phyloP scores from a whole-genome alignment of 2,888 invertebrate genomes.

The Nudaria mundana region DNA sequence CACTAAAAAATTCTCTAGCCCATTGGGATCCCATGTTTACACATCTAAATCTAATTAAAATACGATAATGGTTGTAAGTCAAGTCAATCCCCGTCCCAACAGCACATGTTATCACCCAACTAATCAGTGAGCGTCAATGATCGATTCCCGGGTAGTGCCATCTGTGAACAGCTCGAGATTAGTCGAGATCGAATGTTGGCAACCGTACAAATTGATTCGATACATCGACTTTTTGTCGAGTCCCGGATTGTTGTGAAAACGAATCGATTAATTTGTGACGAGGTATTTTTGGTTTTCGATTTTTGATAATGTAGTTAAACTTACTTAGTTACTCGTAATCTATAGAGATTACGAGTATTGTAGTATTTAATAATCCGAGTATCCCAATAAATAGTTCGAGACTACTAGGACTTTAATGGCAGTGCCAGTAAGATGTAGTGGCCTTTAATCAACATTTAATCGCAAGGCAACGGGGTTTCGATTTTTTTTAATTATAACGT shows the following conservation, averaged over 20 bases:
- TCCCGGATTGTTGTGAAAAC: slow-evolving; percentile 40
- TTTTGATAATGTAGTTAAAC: slow-evolving; percentile 18
- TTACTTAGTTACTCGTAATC: slow-evolving; percentile 6
- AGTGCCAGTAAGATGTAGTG: too few relatives aligned
- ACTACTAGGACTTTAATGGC: too few relatives aligned
- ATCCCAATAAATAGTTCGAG: too few relatives aligned
- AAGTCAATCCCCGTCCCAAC: slow-evolving; percentile 37
- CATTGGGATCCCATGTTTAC: slow-evolving; percentile 22
- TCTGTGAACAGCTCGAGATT: slow-evolving; percentile 56
- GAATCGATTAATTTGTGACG: slow-evolving; percentile 39
- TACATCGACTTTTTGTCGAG: slow-evolving; percentile 56
- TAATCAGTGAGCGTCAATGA: slow-evolving; percentile 49
- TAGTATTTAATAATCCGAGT: too few relatives aligned
- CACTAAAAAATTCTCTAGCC: background rate
- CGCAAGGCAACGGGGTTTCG: too few relatives aligned
- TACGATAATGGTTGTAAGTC: slow-evolving; percentile 44
- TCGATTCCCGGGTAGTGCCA: slow-evolving; percentile 58
- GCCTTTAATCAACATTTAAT: too few relatives aligned
- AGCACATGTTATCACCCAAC: slow-evolving; percentile 50
- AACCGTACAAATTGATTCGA: slow-evolving; percentile 63
- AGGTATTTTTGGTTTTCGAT: slow-evolving; percentile 28
- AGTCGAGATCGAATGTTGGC: slow-evolving; percentile 55
- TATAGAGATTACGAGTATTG: too few relatives aligned
- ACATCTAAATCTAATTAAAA: slow-evolving; percentile 42
- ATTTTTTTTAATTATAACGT: too few relatives aligned